Conservation (phyloP, 2,797 vertebrate species). For the Phyllotis vaccarum region DNA sequence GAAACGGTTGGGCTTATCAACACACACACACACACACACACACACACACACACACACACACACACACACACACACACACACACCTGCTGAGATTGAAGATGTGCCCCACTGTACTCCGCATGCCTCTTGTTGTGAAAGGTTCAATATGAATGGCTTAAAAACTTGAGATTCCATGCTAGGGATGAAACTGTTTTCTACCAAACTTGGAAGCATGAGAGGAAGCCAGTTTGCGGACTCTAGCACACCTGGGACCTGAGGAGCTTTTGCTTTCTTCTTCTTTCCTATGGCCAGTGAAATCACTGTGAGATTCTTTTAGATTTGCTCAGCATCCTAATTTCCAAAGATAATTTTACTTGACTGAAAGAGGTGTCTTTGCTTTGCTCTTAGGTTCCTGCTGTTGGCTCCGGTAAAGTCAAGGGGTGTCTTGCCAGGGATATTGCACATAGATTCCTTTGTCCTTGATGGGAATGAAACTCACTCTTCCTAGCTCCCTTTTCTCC, state of each 20-base stretch:
- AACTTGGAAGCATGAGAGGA: background rate
- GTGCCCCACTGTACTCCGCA: background rate
- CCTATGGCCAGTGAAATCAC: background rate
- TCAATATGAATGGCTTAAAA: background rate
- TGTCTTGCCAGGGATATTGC: background rate
- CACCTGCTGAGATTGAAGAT: background rate
- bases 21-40: no score
- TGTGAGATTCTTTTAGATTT: background rate
- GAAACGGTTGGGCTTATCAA: background rate
- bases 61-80: no score
- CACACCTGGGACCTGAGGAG: background rate
- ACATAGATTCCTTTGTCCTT: background rate
- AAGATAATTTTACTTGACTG: background rate
- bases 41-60: no score
- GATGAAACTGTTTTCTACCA: background rate
- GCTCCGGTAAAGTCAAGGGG: background rate
- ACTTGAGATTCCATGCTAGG: background rate
- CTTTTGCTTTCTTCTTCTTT: background rate
- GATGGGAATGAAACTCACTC: background rate
- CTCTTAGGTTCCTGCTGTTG: accelerated
- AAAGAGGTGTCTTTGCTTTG: background rate
- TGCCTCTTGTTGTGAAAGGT: background rate
- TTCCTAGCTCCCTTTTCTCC: background rate
- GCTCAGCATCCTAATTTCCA: background rate
- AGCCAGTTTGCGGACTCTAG: background rate